Conservation (phyloP, 2,113 vertebrate species). For the Thamnaconus septentrionalis region DNA sequence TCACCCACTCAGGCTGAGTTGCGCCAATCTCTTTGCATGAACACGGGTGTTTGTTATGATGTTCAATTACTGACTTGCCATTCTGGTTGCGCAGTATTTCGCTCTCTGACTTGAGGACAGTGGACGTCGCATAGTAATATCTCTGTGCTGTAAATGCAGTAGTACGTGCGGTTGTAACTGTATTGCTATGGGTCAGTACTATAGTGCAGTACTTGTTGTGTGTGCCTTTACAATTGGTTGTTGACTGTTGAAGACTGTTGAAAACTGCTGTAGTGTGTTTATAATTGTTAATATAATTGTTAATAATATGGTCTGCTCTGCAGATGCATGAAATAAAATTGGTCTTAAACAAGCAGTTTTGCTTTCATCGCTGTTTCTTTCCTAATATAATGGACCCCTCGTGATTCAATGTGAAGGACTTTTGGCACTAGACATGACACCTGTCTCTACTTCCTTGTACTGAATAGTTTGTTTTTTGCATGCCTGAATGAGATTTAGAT, state of each 20-base stretch:
- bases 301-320: conserved; percentile 61
- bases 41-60: conserved; percentile 40
- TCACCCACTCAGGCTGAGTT: conserved; percentile 53
- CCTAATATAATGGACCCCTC: too few relatives aligned
- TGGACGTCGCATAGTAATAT: conserved; percentile 53
- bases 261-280: conserved; percentile 60
- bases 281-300: conserved; percentile 55
- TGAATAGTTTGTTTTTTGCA: too few relatives aligned
- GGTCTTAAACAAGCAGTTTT: not conserved
- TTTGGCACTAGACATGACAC: too few relatives aligned
- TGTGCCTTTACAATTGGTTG: conserved; percentile 64
- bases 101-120: conserved; percentile 35
- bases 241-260: conserved; percentile 61
- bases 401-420: too few relatives aligned
- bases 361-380: too few relatives aligned
- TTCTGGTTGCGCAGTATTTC: conserved; percentile 47
- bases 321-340: conserved; percentile 79
- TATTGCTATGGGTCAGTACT: conserved; percentile 51
- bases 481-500: too few relatives aligned
- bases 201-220: conserved; percentile 58
- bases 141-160: conserved; percentile 64
- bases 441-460: too few relatives aligned
- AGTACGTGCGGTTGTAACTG: conserved; percentile 55
- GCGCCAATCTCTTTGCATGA: conserved; percentile 59
- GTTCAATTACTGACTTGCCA: conserved; percentile 38